phyloP scores from a whole-genome alignment of 2,888 invertebrate species.

The Siphlonurus alternatus region DNA sequence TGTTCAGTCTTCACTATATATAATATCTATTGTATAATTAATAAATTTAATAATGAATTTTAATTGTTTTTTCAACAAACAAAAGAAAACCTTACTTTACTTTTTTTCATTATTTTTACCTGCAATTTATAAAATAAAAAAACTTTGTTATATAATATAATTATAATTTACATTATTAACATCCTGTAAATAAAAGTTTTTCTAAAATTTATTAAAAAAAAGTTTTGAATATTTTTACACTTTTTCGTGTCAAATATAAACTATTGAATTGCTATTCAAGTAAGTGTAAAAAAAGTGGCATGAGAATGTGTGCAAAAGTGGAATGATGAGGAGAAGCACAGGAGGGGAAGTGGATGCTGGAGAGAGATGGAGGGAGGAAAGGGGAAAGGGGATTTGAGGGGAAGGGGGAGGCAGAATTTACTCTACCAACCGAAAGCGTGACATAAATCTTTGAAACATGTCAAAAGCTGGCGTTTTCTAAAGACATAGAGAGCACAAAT shows the following conservation, averaged over 20 bases:
- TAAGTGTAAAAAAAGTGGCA: neutral
- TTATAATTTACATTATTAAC: too few species aligned
- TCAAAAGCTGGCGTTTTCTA: constrained; percentile 4
- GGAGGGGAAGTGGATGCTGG: neutral
- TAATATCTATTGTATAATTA: too few species aligned
- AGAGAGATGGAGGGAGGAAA: neutral
- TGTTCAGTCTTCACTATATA: too few species aligned
- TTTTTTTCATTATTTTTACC: too few species aligned
- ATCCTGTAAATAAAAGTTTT: too few species aligned
- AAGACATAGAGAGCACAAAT: constrained; percentile 4
- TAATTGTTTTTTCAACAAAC: too few species aligned
- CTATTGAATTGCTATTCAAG: neutral
- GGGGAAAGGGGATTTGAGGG: neutral
- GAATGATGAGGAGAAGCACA: neutral
- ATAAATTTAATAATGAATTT: too few species aligned
- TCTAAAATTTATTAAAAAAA: neutral
- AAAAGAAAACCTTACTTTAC: too few species aligned
- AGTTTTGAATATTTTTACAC: neutral
- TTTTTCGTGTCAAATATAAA: neutral
- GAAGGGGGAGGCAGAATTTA: constrained; percentile 1
- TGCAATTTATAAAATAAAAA: too few species aligned
- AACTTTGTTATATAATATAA: too few species aligned
- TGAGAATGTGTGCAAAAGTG: neutral
- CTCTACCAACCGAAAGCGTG: constrained; percentile 2
- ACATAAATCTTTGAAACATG: constrained; percentile 4